A percentile compares a stretch with the other conserved stretches of the same genome.
These are phyloP conservation scores for Motacilla tschutschensis DNA, from an alignment of 2,113 vertebrate species.

Conservation along the genomic window DNA sequence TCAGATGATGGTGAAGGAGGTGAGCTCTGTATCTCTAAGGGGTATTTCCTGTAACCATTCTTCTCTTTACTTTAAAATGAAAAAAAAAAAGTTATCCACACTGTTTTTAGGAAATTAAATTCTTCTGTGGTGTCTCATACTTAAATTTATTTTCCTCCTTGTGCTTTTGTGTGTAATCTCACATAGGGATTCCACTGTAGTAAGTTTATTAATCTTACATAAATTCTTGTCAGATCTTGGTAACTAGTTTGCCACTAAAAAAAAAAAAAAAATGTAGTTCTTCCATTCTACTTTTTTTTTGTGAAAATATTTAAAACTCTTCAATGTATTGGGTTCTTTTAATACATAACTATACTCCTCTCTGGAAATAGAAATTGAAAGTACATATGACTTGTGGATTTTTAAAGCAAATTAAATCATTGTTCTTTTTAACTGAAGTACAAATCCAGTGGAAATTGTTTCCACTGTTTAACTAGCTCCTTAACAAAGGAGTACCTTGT, in stretches of 20 bases:
- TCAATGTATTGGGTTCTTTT: not conserved
- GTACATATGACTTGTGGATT: not conserved
- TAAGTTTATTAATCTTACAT: not conserved
- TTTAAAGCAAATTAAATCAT: not conserved
- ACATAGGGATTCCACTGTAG: not conserved
- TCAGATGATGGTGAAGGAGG: slow-evolving; percentile 94
- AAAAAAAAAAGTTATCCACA: not conserved
- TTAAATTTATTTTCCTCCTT: not conserved
- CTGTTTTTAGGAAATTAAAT: not conserved
- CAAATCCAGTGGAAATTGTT: not conserved
- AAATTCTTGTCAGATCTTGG: not conserved
- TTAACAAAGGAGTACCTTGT: not conserved
- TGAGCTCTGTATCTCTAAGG: slow-evolving; percentile 35
- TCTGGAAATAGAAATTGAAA: not conserved
- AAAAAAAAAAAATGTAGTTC: accelerated
- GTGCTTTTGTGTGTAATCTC: not conserved
- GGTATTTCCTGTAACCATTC: not conserved
- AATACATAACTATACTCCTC: not conserved
- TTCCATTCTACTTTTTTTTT: not conserved
- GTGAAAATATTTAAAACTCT: not conserved
- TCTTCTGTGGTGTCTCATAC: not conserved
- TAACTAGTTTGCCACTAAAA: not conserved
- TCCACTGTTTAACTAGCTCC: not conserved
- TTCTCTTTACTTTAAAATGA: not conserved
- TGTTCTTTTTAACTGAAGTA: not conserved